Conservation (phyloP, 2,888 invertebrate species). For the Coelogynopora nodosa region DNA sequence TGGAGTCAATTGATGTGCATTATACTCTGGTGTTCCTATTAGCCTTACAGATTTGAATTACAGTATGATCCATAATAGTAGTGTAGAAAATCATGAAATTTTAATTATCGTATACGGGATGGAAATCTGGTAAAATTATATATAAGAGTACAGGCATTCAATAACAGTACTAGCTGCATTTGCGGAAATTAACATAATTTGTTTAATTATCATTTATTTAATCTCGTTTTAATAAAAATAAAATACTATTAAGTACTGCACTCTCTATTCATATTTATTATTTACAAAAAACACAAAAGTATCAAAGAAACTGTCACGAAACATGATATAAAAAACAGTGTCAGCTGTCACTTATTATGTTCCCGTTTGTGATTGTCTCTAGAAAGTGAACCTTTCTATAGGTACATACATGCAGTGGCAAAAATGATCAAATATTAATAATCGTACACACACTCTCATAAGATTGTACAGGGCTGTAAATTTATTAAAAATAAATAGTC, state of each 20-base stretch:
- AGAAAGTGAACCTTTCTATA: too few relatives aligned
- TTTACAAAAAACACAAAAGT: background rate
- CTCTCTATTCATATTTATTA: background rate
- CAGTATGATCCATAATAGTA: background rate
- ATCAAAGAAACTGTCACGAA: too few relatives aligned
- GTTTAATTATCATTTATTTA: background rate
- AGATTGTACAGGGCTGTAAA: background rate
- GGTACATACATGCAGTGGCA: too few relatives aligned
- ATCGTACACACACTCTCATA: background rate
- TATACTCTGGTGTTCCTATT: constrained; percentile 31
- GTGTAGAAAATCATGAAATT: constrained; percentile 15
- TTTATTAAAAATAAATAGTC: background rate
- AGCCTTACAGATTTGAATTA: background rate
- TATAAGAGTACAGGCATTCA: constrained; percentile 20
- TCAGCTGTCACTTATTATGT: too few relatives aligned
- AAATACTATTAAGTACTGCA: background rate
- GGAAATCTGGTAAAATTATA: constrained; percentile 5
- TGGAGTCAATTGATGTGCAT: too few relatives aligned
- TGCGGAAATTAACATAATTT: background rate
- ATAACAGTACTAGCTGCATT: background rate
- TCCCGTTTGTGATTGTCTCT: too few relatives aligned
- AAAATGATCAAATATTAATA: background rate
- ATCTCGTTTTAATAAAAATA: background rate
- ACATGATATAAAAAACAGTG: too few relatives aligned
- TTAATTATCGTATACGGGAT: background rate